Evolutionary conservation across 2,113 vertebrate species (phyloP).

Genomic region (Solea senegalensis): DNA sequence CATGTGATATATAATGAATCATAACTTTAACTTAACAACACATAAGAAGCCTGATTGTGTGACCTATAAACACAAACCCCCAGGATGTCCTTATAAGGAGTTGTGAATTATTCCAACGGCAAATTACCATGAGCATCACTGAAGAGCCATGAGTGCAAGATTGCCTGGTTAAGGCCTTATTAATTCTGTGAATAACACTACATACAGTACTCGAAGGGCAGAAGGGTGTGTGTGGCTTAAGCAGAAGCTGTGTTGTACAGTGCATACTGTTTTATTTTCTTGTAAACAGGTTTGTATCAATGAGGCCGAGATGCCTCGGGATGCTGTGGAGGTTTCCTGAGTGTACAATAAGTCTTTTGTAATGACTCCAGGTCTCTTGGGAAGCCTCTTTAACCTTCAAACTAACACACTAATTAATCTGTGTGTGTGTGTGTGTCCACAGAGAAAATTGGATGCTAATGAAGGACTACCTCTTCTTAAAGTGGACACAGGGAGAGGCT

Average conservation of each 20-base stretch:
- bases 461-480: slow-evolving; percentile 39
- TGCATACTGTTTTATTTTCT: not conserved
- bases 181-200: not conserved
- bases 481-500: slow-evolving; percentile 21
- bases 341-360: slow-evolving; percentile 40
- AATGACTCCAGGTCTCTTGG: slow-evolving; percentile 48
- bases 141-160: not conserved
- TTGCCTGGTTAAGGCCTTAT: not conserved
- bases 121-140: no score
- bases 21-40: no score
- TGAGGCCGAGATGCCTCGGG: slow-evolving; percentile 12
- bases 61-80: no score
- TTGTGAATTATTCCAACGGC: no score
- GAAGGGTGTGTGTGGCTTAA: not conserved
- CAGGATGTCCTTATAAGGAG: no score
- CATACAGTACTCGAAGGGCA: not conserved
- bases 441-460: slow-evolving; percentile 30
- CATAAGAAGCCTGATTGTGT: no score
- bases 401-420: slow-evolving; percentile 51
- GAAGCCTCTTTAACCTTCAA: slow-evolving; percentile 61
- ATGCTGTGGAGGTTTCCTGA: slow-evolving; percentile 20
- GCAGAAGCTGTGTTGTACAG: not conserved
- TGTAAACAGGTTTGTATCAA: slow-evolving; percentile 29
- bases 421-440: slow-evolving; percentile 19
- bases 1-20: no score